Conservation (phyloP, 2,113 vertebrate species). For the Xiphophorus hellerii region DNA sequence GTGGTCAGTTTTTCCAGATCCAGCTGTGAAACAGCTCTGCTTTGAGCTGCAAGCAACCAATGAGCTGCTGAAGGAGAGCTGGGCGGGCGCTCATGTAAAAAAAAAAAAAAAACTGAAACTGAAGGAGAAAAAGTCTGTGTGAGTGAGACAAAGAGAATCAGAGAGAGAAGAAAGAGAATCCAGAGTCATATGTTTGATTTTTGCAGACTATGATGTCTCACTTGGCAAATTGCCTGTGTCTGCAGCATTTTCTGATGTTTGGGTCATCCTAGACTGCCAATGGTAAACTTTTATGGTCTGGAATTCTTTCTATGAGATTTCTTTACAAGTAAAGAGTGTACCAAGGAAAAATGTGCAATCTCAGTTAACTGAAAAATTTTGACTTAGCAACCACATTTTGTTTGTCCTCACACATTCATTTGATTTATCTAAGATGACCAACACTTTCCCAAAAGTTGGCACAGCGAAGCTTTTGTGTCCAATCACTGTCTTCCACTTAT, state of each 20-base stretch:
- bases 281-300: background rate
- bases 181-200: background rate
- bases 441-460: too few species aligned
- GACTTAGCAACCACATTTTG: background rate
- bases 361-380: background rate
- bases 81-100: background rate
- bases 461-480: too few species aligned
- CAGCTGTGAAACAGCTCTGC: conserved; percentile 38
- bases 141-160: background rate
- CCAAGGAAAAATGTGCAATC: background rate
- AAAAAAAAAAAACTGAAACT: background rate
- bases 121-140: background rate
- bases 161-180: background rate
- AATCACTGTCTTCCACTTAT: too few species aligned
- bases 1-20: conserved; percentile 76
- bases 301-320: background rate
- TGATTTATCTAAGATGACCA: too few species aligned
- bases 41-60: conserved; percentile 42
- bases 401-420: background rate
- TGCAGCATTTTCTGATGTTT: background rate
- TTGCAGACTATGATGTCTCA: background rate
- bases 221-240: background rate
- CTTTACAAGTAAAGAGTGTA: background rate
- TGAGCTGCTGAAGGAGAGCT: conserved; percentile 20
- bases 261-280: background rate